Base-by-base conservation (phyloP, 2,113 vertebrate genomes). In the Macquaria australasica region DNA sequence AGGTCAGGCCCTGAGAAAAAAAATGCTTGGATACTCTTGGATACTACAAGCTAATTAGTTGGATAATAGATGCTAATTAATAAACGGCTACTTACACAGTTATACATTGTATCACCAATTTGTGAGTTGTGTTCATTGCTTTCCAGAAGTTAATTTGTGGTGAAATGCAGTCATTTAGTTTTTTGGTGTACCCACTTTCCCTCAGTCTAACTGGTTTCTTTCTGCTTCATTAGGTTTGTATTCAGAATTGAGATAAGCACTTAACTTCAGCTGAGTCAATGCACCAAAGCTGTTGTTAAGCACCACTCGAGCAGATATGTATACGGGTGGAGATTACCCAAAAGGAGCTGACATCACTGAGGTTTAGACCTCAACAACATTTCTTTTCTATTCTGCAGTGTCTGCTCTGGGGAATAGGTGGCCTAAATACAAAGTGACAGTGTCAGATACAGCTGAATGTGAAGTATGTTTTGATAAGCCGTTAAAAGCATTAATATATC, bases 141-240 rank as follows among this genome's bases (percentile, higher is more conserved):
- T 83, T 72, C 51, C 5, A 77, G 28, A 67, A 81, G 77, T 73
- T 82, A 70, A 85, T 89, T 74, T 88, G 79, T 43, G 48, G 45
- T 55, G 43, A 81, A 81, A 76, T 64, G 79, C 18, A 58, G 41
- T 82, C 56, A 84, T 85, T 81, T 63, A 63, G 51, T 37, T 50
- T 62, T 60, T 77, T 78, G 63, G 60, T 78, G 9, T 43, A 20
- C 45, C 77, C 53, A 18, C 51, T 74, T 86, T n/a, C 64, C 31
- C 12, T 51, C 84, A 75, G 21, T 89, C 71, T 41, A 58, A 69
- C 72, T 60, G 16, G 84, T 86, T 68, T 64, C 21, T 68, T 73
- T 76, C 69, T 66, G 58, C 71, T 88, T 82, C 87, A 84, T 82
- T 79, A 70, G 58, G 34, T 88, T 74, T 73, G 77, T 60, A 82